Evolutionary conservation across 2,797 vertebrate genomes (phyloP).

Genomic region (Dipus sagitta): DNA sequence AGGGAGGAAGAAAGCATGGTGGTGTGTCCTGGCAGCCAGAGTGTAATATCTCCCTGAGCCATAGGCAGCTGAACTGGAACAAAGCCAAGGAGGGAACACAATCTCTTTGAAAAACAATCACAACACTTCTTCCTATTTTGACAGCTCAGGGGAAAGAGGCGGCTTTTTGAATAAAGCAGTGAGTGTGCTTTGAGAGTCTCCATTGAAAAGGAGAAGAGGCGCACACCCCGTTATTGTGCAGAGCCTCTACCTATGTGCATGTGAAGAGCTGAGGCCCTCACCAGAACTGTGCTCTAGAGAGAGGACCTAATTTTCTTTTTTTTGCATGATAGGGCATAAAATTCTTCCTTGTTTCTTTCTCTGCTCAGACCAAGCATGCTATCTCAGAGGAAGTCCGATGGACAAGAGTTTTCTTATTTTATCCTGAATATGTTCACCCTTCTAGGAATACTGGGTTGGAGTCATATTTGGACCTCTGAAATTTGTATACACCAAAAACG

Average conservation of each 20-base stretch:
- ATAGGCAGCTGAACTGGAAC: conserved; percentile 80
- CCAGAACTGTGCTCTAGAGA: conserved; percentile 8
- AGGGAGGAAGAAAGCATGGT: conserved; percentile 65
- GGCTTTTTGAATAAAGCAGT: conserved; percentile 61
- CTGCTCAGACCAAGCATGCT: conserved; percentile 1
- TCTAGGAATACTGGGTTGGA: background rate
- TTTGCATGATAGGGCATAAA: background rate
- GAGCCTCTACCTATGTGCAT: conserved; percentile 32
- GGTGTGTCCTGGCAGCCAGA: conserved; percentile 58
- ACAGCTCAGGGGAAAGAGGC: conserved; percentile 48
- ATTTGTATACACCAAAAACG: conserved; percentile 20
- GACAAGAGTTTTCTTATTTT: conserved; percentile 46
- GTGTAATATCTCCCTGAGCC: conserved; percentile 43
- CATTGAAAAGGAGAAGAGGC: background rate
- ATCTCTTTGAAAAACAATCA: conserved; percentile 35
- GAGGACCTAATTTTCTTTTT: conserved; percentile 52
- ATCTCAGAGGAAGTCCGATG: background rate
- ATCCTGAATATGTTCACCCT: background rate
- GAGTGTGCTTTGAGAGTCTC: conserved; percentile 34
- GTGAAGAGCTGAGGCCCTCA: conserved; percentile 36
- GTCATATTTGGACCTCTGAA: conserved; percentile 48
- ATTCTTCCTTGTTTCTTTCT: conserved; percentile 50
- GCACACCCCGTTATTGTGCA: conserved; percentile 39
- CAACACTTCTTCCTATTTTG: conserved; percentile 62
- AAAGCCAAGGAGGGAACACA: conserved; percentile 48